These are phyloP conservation scores for Tragelaphus buxtoni DNA, from an alignment of 2,113 vertebrate species.

Conservation along the genomic window DNA sequence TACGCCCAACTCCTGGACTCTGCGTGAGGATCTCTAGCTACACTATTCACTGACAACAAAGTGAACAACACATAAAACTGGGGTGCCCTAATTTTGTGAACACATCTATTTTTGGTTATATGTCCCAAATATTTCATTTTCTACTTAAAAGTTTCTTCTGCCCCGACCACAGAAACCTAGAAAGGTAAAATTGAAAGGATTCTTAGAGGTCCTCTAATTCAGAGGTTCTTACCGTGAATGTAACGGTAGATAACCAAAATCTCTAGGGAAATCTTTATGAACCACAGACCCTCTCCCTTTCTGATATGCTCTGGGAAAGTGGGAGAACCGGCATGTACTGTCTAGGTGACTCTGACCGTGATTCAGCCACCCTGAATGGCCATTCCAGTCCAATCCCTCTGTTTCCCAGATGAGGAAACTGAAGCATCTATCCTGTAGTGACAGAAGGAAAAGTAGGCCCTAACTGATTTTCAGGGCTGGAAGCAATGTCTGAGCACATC, in stretches of 20 bases:
- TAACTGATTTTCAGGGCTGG: not conserved
- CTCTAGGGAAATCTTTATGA: not conserved
- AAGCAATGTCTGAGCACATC: slow-evolving; percentile 2
- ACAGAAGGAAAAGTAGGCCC: not conserved
- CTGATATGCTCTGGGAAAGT: not conserved
- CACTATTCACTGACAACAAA: not conserved
- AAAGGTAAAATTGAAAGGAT: slow-evolving; percentile 14
- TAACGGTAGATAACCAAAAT: not conserved
- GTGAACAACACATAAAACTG: not conserved
- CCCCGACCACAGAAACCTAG: not conserved
- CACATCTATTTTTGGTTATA: not conserved
- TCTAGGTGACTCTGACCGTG: not conserved
- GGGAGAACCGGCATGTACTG: not conserved
- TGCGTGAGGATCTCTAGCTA: not conserved
- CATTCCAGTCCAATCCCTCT: not conserved
- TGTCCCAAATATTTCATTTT: not conserved
- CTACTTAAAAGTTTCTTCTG: slow-evolving; percentile 6
- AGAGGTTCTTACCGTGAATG: not conserved
- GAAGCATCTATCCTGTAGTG: not conserved
- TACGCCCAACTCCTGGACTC: not conserved
- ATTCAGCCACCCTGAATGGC: not conserved
- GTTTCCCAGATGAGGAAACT: not conserved
- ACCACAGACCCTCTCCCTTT: not conserved
- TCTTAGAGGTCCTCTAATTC: not conserved
- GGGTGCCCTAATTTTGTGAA: not conserved